Percentiles rank a stretch among this genome's conserved stretches.
These are phyloP conservation scores for Selene dorsalis DNA, from an alignment of 2,797 vertebrate species.

Conservation along the genomic window DNA sequence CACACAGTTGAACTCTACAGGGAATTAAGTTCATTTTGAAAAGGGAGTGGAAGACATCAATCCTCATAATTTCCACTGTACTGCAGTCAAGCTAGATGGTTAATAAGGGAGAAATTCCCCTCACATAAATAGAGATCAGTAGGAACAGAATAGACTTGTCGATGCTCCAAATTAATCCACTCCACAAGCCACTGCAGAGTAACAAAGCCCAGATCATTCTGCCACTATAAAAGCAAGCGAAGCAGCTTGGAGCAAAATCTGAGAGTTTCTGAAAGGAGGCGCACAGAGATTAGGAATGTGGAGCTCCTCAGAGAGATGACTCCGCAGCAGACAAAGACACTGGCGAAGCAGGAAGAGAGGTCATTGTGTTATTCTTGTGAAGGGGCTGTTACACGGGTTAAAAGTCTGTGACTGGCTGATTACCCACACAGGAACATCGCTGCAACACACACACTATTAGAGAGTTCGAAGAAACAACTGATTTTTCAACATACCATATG, in stretches of 20 bases:
- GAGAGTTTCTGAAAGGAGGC: slow-evolving; percentile 68
- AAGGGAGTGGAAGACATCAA: slow-evolving; percentile 23
- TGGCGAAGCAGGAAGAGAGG: slow-evolving; percentile 53
- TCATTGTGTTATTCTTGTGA: slow-evolving; percentile 49
- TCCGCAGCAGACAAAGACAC: slow-evolving; percentile 54
- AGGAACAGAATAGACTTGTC: slow-evolving; percentile 50
- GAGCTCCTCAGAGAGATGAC: slow-evolving; percentile 55
- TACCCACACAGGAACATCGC: neutral
- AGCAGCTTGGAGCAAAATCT: slow-evolving; percentile 63
- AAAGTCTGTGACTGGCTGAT: slow-evolving; percentile 34
- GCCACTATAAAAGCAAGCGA: slow-evolving; percentile 57
- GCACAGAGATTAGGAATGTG: slow-evolving; percentile 68
- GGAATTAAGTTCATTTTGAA: slow-evolving; percentile 21
- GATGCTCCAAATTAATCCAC: slow-evolving; percentile 66
- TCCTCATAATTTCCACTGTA: slow-evolving; percentile 21
- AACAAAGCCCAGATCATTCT: slow-evolving; percentile 57
- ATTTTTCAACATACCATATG: neutral
- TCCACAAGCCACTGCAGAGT: slow-evolving; percentile 48
- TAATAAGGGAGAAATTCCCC: slow-evolving; percentile 45
- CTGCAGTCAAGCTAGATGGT: slow-evolving; percentile 26
- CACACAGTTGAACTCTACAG: slow-evolving; percentile 19
- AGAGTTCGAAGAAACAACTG: slow-evolving; percentile 9
- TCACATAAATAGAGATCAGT: slow-evolving; percentile 53
- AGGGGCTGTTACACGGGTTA: slow-evolving; percentile 25
- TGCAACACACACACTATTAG: slow-evolving; percentile 12